Conservation (phyloP, 2,113 vertebrate genomes). For the Gadus chalcogrammus region DNA sequence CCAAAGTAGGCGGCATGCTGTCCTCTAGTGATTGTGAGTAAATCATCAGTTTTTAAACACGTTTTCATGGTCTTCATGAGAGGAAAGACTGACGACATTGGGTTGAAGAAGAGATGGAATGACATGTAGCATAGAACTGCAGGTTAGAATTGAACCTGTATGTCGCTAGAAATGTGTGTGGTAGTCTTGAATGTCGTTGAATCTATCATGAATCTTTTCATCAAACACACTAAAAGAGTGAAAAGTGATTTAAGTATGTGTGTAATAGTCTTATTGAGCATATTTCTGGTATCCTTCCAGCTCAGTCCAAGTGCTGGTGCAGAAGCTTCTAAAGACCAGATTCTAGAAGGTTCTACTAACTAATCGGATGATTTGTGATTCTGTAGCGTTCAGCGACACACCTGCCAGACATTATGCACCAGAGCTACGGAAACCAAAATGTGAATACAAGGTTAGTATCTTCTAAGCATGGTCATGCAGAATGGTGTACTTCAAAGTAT, state of each 20-base stretch:
- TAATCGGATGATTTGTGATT: constrained; percentile 14
- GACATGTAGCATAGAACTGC: background rate
- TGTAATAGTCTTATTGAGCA: no score
- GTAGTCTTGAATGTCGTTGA: no score
- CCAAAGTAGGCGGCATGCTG: constrained; percentile 77
- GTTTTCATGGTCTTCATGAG: background rate
- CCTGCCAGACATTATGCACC: constrained; percentile 81
- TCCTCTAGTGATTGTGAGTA: constrained; percentile 85
- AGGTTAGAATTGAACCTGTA: no score
- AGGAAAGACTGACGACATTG: no score
- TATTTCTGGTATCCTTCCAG: no score
- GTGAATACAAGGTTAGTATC: constrained; percentile 84
- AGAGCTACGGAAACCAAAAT: constrained; percentile 84
- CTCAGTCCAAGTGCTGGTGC: no score
- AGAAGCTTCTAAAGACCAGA: no score
- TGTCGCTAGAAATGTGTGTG: no score
- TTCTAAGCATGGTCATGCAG: background rate
- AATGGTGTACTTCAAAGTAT: background rate
- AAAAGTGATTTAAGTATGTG: no score
- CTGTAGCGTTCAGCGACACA: constrained; percentile 73
- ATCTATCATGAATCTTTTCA: no score
- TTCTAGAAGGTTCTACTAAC: background rate
- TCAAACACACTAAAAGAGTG: no score
- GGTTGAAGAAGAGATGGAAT: background rate
- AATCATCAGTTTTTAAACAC: background rate